A percentile compares a stretch with the other conserved stretches of the same genome.
Evolutionary conservation across 2,797 vertebrate genomes (phyloP).

Genomic region (Sebastes flavidus): DNA sequence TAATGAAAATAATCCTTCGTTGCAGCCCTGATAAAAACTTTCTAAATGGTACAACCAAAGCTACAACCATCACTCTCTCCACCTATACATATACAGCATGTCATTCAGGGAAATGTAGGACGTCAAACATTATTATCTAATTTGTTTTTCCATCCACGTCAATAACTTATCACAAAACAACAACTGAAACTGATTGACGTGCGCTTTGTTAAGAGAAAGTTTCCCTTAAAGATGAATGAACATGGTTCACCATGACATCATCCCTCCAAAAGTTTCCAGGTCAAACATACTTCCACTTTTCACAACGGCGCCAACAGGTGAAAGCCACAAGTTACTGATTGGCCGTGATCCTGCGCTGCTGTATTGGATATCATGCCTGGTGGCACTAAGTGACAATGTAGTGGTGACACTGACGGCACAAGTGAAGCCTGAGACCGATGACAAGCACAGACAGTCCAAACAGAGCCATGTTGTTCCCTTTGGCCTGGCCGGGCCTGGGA

Average conservation of each 20-base stretch:
- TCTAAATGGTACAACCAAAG: background rate
- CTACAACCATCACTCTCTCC: background rate
- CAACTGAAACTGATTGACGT: background rate
- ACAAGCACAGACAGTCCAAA: conserved; percentile 68
- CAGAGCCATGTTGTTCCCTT: conserved; percentile 76
- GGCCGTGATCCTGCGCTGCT: conserved; percentile 50
- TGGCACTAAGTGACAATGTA: conserved; percentile 73
- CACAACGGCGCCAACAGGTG: conserved; percentile 64
- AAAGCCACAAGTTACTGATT: conserved; percentile 63
- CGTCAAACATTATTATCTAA: conserved; percentile 10
- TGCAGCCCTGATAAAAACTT: background rate
- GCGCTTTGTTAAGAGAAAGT: background rate
- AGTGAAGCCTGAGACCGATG: conserved; percentile 73
- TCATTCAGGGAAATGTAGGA: conserved; percentile 15
- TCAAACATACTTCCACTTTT: conserved; percentile 45
- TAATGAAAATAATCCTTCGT: background rate
- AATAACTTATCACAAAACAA: conserved; percentile 17
- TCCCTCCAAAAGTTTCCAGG: conserved; percentile 30
- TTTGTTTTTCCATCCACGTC: background rate
- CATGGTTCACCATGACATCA: conserved; percentile 52
- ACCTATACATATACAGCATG: background rate
- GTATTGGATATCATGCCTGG: conserved; percentile 69
- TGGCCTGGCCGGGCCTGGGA: conserved; percentile 62
- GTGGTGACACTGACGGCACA: conserved; percentile 73
- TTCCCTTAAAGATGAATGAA: conserved; percentile 7